These are phyloP conservation scores for Aricia agestis DNA, from an alignment of 1,140 invertebrate species.

Conservation along the genomic window DNA sequence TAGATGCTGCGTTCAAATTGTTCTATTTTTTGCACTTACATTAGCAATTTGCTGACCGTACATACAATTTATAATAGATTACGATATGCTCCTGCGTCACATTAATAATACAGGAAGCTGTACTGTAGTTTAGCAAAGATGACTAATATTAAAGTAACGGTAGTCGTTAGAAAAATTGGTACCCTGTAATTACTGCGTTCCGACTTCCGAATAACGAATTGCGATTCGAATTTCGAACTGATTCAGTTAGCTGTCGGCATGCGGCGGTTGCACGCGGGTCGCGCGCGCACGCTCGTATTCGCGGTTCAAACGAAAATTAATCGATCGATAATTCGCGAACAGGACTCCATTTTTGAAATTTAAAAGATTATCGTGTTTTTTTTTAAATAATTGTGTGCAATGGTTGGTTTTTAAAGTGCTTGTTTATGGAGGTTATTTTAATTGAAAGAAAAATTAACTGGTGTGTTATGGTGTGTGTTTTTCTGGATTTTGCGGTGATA, in stretches of 20 bases:
- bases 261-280: conserved; percentile 56
- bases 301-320: conserved; percentile 44
- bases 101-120: conserved; percentile 44
- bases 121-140: conserved; percentile 5
- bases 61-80: conserved; percentile 63
- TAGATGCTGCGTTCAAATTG: neutral
- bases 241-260: conserved; percentile 70
- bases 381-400: conserved; percentile 17
- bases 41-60: neutral
- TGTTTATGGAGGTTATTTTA: conserved; percentile 7
- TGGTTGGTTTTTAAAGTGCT: neutral
- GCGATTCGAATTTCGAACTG: conserved; percentile 35
- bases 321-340: conserved; percentile 38
- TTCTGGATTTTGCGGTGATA: conserved; percentile 33
- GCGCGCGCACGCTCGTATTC: conserved; percentile 61
- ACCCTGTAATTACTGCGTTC: conserved; percentile 59
- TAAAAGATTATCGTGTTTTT: conserved; percentile 18
- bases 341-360: conserved; percentile 1
- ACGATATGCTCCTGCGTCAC: conserved; percentile 33
- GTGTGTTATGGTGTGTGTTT: conserved; percentile 13
- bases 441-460: conserved; percentile 6
- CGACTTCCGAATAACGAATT: conserved; percentile 53
- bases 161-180: conserved; percentile 56
- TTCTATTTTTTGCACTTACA: neutral
- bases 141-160: neutral